Evolutionary conservation across 2,113 vertebrate genomes (phyloP).

Genomic region (Rhabdornis inornatus): DNA sequence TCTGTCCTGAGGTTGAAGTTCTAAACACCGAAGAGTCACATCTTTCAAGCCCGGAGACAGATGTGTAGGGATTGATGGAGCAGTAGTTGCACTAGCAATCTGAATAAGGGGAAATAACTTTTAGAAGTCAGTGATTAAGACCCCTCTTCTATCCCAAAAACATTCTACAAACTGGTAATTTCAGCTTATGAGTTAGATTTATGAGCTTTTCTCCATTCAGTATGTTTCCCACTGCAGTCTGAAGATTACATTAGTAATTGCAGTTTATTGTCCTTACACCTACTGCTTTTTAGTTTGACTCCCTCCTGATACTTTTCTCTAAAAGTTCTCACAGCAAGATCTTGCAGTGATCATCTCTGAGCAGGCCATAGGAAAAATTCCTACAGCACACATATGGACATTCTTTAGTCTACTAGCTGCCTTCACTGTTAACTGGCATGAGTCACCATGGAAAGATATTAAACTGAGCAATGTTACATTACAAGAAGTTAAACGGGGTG

Average conservation of each 20-base stretch:
- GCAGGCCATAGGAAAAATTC: neutral
- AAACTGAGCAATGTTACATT: neutral
- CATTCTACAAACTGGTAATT: neutral
- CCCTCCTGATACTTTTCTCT: neutral
- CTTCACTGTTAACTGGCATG: neutral
- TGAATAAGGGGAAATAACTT: conserved; percentile 35
- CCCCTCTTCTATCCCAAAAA: neutral
- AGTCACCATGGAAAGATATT: neutral
- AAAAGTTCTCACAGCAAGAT: neutral
- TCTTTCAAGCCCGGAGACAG: conserved; percentile 86
- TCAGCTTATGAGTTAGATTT: neutral
- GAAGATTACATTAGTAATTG: neutral
- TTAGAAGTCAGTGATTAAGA: neutral
- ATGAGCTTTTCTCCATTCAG: neutral
- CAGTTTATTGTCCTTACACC: neutral
- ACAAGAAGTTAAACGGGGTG: neutral
- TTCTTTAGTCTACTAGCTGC: neutral
- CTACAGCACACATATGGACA: neutral
- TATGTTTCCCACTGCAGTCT: neutral
- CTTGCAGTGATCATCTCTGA: neutral
- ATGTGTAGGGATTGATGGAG: conserved; percentile 83
- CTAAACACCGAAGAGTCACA: conserved; percentile 87
- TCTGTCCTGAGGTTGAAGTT: conserved; percentile 88
- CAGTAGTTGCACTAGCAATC: conserved; percentile 89
- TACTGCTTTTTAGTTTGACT: neutral